A percentile compares a stretch with the other conserved stretches of the same genome.
Conservation (phyloP, 2,888 invertebrate species). For the Caenorhabditis doughertyi region DNA sequence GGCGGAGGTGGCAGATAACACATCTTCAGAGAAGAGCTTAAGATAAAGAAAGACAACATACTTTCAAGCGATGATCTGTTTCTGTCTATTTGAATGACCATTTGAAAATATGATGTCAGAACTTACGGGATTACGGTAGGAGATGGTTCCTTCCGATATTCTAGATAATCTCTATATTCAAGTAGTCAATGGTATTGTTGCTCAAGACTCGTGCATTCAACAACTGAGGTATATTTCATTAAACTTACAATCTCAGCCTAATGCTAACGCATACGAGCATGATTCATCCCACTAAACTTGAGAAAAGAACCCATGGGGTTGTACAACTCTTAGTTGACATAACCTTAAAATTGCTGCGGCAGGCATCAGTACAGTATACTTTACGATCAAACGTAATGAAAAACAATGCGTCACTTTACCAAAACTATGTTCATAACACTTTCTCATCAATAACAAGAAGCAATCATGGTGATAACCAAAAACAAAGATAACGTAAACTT, state of each 20-base stretch:
- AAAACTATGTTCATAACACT: background rate
- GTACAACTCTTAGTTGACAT: background rate
- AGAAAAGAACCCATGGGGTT: no score
- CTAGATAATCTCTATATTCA: no score
- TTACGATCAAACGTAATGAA: background rate
- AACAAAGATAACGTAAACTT: background rate
- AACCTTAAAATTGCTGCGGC: background rate
- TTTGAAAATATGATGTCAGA: constrained; percentile 3
- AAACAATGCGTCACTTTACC: background rate
- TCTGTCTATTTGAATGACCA: background rate
- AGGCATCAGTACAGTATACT: background rate
- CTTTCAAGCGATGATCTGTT: constrained; percentile 17
- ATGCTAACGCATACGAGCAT: no score
- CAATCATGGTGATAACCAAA: background rate
- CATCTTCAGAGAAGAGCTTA: background rate
- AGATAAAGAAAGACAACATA: constrained; percentile 4
- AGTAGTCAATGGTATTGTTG: no score
- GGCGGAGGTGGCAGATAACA: constrained; percentile 15
- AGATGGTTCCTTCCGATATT: no score
- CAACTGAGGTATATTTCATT: no score
- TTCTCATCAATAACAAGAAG: constrained; percentile 1
- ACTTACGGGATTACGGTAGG: background rate
- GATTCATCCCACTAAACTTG: no score
- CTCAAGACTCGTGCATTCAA: no score
- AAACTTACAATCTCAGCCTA: no score